Conservation (phyloP, 2,797 vertebrate genomes). For the Phoxinus dragarum region DNA sequence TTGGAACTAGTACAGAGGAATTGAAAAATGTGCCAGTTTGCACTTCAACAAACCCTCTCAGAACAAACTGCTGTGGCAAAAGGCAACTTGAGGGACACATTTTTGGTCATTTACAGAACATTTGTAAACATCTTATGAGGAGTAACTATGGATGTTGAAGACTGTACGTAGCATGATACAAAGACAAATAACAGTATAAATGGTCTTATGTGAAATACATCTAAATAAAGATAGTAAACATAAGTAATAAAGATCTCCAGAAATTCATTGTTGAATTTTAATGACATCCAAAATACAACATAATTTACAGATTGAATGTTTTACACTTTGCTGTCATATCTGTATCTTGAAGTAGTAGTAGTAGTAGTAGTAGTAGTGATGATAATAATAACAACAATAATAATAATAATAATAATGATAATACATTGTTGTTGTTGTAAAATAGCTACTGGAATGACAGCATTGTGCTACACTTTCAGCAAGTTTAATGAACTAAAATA, state of each 20-base stretch:
- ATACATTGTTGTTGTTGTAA: no score
- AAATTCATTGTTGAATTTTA: background rate
- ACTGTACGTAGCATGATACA: background rate
- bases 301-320: background rate
- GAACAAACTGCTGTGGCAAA: constrained; percentile 19
- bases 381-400: no score
- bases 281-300: background rate
- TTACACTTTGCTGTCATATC: background rate
- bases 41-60: constrained; percentile 27
- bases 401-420: no score
- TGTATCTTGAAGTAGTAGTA: background rate
- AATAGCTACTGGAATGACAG: no score
- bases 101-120: background rate
- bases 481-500: no score
- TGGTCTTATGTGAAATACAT: background rate
- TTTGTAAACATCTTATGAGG: background rate
- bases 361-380: no score
- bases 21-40: constrained; percentile 55
- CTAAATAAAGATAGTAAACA: no score
- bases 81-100: background rate
- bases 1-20: constrained; percentile 55
- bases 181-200: background rate
- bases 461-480: no score
- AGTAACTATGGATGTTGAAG: background rate
- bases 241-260: background rate